phyloP scores from a whole-genome alignment of 1,140 invertebrate species.

The Maconellicoccus hirsutus region DNA sequence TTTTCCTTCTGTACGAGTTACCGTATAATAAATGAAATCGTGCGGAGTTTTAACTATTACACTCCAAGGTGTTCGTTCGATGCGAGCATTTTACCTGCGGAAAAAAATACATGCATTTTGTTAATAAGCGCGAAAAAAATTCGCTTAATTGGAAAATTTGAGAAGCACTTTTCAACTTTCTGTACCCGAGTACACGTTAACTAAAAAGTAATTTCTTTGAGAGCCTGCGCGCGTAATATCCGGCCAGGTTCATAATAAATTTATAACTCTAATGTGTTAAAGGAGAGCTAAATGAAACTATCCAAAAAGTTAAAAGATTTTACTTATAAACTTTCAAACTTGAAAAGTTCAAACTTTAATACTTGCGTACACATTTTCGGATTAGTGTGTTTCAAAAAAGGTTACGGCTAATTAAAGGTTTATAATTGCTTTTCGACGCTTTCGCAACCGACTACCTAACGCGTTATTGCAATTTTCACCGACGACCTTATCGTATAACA shows the following conservation, averaged over 20 bases:
- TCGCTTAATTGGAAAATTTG: no score
- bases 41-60: no score
- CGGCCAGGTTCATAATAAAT: background rate
- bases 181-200: background rate
- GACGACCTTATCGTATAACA: no score
- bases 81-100: no score
- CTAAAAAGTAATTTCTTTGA: conserved; percentile 6
- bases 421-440: conserved; percentile 8
- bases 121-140: no score
- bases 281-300: conserved; percentile 3
- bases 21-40: no score
- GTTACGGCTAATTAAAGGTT: background rate
- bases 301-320: conserved; percentile 1
- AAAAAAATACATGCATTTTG: no score
- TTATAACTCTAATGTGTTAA: conserved; percentile 1
- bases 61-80: no score
- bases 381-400: background rate
- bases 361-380: conserved; percentile 2
- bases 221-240: background rate
- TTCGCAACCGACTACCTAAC: background rate
- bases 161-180: no score
- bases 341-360: conserved; percentile 3
- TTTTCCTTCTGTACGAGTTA: no score
- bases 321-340: conserved; percentile 9
- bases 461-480: no score